These are phyloP conservation scores for Pristionchus pacificus DNA, from an alignment of 1,140 invertebrate species.

Conservation along the genomic window DNA sequence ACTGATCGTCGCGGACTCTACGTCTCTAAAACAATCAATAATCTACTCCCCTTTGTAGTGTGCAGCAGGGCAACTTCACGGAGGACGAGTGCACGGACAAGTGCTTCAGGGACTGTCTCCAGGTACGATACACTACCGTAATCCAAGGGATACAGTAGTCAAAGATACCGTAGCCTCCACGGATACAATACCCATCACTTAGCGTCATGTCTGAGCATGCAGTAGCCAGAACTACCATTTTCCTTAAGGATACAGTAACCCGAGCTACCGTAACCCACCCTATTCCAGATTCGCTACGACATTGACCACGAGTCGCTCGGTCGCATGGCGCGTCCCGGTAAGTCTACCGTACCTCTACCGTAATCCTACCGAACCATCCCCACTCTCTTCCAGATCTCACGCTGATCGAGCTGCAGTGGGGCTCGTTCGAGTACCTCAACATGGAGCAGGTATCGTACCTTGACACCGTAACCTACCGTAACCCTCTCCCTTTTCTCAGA, in stretches of 20 bases:
- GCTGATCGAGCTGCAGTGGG: slow-evolving; percentile 50
- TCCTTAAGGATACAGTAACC: too few species aligned
- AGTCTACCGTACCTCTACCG: not conserved
- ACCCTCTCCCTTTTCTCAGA: too few species aligned
- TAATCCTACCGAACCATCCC: too few species aligned
- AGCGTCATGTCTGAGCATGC: too few species aligned
- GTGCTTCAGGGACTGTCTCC: slow-evolving; percentile 48
- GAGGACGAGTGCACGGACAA: slow-evolving; percentile 47
- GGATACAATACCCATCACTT: too few species aligned
- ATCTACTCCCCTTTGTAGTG: slow-evolving; percentile 29
- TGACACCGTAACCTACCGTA: too few species aligned
- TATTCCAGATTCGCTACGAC: slow-evolving; percentile 48
- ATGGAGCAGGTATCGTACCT: slow-evolving; percentile 54
- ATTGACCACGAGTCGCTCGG: slow-evolving; percentile 47
- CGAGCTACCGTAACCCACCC: too few species aligned
- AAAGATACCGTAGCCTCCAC: too few species aligned
- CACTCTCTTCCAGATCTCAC: slow-evolving; percentile 35
- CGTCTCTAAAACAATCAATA: not conserved
- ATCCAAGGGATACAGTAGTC: slow-evolving; percentile 47
- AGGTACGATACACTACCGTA: slow-evolving; percentile 50
- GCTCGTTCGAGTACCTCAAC: slow-evolving; percentile 51
- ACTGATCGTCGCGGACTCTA: too few species aligned
- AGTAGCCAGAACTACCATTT: too few species aligned
- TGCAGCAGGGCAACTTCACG: slow-evolving; percentile 43
- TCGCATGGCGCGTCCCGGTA: slow-evolving; percentile 40